A percentile compares a stretch with the other conserved stretches of the same genome.
These are phyloP conservation scores for Eulemur mongoz DNA, from an alignment of 2,797 vertebrate species.

Conservation along the genomic window DNA sequence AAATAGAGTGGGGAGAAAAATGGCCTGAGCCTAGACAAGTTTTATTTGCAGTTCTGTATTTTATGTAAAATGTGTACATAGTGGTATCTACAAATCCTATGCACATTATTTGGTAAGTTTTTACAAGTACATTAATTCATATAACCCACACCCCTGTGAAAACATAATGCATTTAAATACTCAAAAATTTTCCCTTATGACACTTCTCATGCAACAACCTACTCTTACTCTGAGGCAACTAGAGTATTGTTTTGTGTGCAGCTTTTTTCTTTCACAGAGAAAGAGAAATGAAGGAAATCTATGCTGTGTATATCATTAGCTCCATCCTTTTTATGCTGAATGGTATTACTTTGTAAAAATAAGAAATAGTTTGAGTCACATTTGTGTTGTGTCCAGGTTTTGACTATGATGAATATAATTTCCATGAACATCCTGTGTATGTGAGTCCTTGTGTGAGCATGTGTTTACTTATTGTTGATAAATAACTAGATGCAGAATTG, in stretches of 20 bases:
- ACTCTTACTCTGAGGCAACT: not conserved
- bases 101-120: not conserved
- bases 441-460: accelerated
- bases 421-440: not conserved
- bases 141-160: not conserved
- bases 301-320: not conserved
- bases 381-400: not conserved
- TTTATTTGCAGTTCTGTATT: not conserved
- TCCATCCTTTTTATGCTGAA: not conserved
- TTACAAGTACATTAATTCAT: not conserved
- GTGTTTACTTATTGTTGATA: not conserved
- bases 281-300: not conserved
- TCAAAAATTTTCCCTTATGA: not conserved
- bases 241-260: accelerated
- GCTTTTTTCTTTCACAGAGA: not conserved
- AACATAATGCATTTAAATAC: not conserved
- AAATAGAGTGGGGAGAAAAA: not conserved
- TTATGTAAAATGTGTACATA: not conserved
- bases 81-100: not conserved
- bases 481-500: not conserved
- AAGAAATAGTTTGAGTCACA: not conserved
- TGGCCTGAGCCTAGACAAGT: not conserved
- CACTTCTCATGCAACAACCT: not conserved
- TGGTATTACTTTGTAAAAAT: not conserved
- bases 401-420: not conserved